These are phyloP conservation scores for Actinernus sp. DNA, from an alignment of 92 coral and sea anemone genomes.

Conservation along the genomic window DNA sequence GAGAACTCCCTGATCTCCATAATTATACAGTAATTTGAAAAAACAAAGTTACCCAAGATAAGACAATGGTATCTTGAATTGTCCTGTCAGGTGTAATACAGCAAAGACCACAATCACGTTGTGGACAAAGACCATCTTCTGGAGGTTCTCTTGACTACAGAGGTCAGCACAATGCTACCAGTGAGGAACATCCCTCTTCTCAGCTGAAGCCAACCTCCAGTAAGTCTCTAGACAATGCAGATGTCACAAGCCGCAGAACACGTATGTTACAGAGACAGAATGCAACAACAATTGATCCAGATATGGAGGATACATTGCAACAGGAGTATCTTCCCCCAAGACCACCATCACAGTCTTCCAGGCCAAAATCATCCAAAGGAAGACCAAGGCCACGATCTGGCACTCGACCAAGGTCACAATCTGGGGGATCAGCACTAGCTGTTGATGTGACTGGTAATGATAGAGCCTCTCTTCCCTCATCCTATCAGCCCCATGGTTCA, in stretches of 20 bases:
- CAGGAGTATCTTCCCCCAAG: conserved; percentile 41
- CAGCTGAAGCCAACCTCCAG: conserved; percentile 19
- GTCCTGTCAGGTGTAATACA: conserved; percentile 1
- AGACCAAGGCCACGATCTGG: conserved; percentile 44
- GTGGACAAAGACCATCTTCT: conserved; percentile 34
- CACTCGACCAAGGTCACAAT: conserved; percentile 27
- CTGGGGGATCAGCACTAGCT: not conserved
- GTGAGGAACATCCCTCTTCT: conserved; percentile 1
- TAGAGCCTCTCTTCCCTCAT: conserved; percentile 26
- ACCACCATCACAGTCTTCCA: conserved; percentile 66
- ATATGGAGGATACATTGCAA: not conserved
- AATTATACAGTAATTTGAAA: no score
- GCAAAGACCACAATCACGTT: conserved; percentile 3
- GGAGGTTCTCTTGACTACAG: no score
- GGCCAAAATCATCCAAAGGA: conserved; percentile 81
- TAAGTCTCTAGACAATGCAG: conserved; percentile 32
- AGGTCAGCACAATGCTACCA: not conserved
- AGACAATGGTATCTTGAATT: no score
- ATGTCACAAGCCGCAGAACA: conserved; percentile 19
- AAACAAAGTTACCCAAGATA: no score
- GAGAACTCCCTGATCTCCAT: no score
- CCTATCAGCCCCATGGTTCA: conserved; percentile 52
- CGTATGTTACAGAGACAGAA: conserved; percentile 37
- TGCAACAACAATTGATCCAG: conserved; percentile 38
- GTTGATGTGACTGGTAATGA: conserved; percentile 5